A percentile compares a stretch with the other conserved stretches of the same genome.
Conservation (phyloP, 2,888 invertebrate genomes). For the Luperina testacea region DNA sequence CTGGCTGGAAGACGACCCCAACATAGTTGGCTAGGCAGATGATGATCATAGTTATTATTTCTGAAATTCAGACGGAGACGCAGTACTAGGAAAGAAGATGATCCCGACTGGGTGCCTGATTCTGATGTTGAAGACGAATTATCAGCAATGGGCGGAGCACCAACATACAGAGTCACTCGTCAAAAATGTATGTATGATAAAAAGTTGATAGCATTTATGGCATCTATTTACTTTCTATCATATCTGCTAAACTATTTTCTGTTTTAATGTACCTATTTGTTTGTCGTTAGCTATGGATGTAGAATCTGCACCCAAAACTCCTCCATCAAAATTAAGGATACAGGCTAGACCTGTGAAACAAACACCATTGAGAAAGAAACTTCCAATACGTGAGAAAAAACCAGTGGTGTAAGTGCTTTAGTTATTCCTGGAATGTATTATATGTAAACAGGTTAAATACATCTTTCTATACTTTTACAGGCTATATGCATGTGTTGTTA, state of each 20-base stretch:
- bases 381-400: conserved; percentile 67
- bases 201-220: not conserved
- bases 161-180: conserved; percentile 77
- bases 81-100: conserved; percentile 84
- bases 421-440: not conserved
- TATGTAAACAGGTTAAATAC: not conserved
- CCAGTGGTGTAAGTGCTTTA: conserved; percentile 68
- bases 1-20: no score
- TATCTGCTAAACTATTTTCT: not conserved
- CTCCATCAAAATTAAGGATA: conserved; percentile 37
- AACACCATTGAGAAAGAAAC: conserved; percentile 61
- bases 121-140: conserved; percentile 93
- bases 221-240: not conserved
- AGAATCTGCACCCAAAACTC: conserved; percentile 59
- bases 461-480: not conserved
- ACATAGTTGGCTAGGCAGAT: no score
- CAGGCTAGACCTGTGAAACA: conserved; percentile 68
- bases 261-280: not conserved
- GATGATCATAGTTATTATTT: not conserved
- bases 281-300: conserved; percentile 76
- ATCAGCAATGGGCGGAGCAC: conserved; percentile 91
- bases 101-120: conserved; percentile 91
- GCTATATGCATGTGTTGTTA: not conserved
- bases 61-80: conserved; percentile 72
- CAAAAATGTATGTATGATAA: conserved; percentile 76